A percentile compares a stretch with the other conserved stretches of the same genome.
phyloP scores from a whole-genome alignment of 2,888 invertebrate species.

The Arenicola marina region DNA sequence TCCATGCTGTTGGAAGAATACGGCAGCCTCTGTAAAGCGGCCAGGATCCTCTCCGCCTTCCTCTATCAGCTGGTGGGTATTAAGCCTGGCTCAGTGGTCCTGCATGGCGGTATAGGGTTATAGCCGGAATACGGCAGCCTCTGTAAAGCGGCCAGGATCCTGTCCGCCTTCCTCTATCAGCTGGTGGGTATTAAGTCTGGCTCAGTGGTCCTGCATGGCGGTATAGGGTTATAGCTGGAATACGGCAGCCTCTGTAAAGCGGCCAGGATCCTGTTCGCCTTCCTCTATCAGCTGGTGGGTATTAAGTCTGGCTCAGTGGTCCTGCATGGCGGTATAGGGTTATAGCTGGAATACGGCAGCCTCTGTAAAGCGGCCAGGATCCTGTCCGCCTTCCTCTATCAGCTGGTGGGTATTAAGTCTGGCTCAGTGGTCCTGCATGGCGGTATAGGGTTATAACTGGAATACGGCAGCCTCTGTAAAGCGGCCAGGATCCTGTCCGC shows the following conservation, averaged over 20 bases:
- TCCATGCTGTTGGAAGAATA: conserved; percentile 69
- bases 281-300: conserved; percentile 66
- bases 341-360: conserved; percentile 70
- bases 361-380: conserved; percentile 69
- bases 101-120: conserved; percentile 66
- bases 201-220: conserved; percentile 66
- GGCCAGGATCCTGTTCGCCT: conserved; percentile 67
- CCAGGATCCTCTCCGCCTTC: conserved; percentile 67
- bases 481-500: too few species aligned
- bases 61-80: conserved; percentile 65
- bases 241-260: conserved; percentile 70
- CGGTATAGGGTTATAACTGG: too few species aligned
- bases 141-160: conserved; percentile 67
- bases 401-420: conserved; percentile 63
- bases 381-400: conserved; percentile 67
- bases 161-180: conserved; percentile 68
- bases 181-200: conserved; percentile 62
- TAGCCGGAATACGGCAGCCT: conserved; percentile 70
- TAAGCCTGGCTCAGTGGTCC: too few species aligned
- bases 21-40: conserved; percentile 69
- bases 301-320: too few species aligned
- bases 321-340: conserved; percentile 66
- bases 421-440: too few species aligned
- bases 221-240: conserved; percentile 68
- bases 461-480: too few species aligned